These are phyloP conservation scores for Malurus leucopterus DNA, from an alignment of 2,797 vertebrate genomes.

Conservation along the genomic window DNA sequence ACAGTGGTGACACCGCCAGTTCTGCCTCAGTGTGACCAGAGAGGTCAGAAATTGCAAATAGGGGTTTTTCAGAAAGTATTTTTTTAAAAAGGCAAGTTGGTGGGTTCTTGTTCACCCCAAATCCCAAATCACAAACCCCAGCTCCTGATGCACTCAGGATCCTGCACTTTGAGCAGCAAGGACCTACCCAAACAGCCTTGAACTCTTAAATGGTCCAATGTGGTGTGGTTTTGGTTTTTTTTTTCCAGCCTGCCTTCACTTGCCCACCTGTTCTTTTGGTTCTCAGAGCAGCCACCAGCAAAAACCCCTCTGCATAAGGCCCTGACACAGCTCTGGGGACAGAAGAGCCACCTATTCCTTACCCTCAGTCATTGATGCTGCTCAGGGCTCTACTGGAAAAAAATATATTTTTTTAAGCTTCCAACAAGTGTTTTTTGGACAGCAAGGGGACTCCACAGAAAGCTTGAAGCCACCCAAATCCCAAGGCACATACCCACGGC, in stretches of 20 bases:
- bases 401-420: neutral
- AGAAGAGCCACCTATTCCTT: neutral
- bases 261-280: neutral
- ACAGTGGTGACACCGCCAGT: rapidly evolving
- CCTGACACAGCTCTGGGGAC: neutral
- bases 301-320: neutral
- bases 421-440: rapidly evolving
- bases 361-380: neutral
- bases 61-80: rapidly evolving
- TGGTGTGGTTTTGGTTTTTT: neutral
- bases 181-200: neutral
- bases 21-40: neutral
- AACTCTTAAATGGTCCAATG: neutral
- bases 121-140: neutral
- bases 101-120: neutral
- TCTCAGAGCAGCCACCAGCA: neutral
- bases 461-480: neutral
- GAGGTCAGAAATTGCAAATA: neutral
- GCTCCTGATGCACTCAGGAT: neutral
- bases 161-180: neutral
- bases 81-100: neutral
- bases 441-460: neutral
- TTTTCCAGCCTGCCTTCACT: neutral
- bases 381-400: neutral
- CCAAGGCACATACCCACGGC: neutral